Evolutionary conservation across 2,888 invertebrate species (phyloP).

Genomic region (Ashinkailepas kermadecensis): DNA sequence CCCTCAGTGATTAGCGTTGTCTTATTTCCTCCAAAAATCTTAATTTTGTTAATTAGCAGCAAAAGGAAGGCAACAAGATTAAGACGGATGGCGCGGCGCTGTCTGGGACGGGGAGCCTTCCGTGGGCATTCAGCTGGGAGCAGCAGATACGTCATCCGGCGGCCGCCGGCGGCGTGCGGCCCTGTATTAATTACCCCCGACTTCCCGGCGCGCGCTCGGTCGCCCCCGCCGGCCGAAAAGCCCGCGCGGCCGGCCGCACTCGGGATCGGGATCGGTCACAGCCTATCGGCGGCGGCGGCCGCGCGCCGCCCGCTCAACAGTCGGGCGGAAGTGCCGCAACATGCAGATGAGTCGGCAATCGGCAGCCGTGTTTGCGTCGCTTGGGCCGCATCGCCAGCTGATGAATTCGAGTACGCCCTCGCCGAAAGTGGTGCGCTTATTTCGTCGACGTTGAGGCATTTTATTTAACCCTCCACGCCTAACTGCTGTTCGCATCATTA

Average conservation of each 20-base stretch:
- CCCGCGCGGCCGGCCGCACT: neutral
- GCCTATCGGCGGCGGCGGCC: too few species aligned
- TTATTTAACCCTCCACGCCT: slow-evolving; percentile 8
- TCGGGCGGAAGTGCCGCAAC: neutral
- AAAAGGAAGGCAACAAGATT: slow-evolving; percentile 19
- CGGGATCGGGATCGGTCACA: neutral
- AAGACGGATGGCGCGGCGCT: neutral
- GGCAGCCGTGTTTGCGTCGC: neutral
- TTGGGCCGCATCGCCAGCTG: neutral
- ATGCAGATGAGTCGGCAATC: neutral
- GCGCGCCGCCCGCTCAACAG: neutral
- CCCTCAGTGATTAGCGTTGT: neutral
- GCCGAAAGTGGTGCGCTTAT: neutral
- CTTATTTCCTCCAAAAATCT: slow-evolving; percentile 13
- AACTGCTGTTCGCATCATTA: slow-evolving; percentile 22
- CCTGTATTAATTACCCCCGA: slow-evolving; percentile 4
- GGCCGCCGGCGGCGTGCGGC: neutral
- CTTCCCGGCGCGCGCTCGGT: neutral
- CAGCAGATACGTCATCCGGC: slow-evolving; percentile 1
- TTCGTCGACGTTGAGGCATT: neutral
- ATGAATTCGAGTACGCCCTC: neutral
- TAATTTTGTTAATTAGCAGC: slow-evolving; percentile 23
- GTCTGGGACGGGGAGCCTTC: neutral
- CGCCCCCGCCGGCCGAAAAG: neutral
- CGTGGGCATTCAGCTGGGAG: neutral